Conservation (phyloP, 2,888 invertebrate species). For the Pegoplata infirma region DNA sequence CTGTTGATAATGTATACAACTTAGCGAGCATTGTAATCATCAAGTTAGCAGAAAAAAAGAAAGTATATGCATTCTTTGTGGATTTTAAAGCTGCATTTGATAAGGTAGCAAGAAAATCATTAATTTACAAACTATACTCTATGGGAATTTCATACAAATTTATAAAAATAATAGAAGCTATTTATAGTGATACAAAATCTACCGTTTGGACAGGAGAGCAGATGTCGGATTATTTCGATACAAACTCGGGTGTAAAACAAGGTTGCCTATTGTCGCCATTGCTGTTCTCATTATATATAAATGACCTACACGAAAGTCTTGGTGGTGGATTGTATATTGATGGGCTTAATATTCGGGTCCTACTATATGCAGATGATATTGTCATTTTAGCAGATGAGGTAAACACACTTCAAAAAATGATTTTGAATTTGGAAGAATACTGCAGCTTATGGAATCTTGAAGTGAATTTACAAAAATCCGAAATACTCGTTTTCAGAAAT, state of each 20-base stretch:
- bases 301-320: neutral
- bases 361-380: conserved; percentile 15
- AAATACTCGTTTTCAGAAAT: neutral
- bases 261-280: conserved; percentile 1
- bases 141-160: conserved; percentile 20
- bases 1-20: neutral
- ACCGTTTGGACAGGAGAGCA: neutral
- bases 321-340: neutral
- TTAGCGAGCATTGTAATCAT: neutral
- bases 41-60: neutral
- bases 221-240: neutral
- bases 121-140: conserved; percentile 7
- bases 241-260: neutral
- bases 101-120: no score
- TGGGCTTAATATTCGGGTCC: neutral
- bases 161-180: neutral
- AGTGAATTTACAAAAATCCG: no score
- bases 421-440: neutral
- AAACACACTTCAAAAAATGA: neutral
- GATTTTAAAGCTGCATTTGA: no score
- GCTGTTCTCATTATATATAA: no score
- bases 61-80: neutral
- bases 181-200: conserved; percentile 6
- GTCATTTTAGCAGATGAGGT: neutral
- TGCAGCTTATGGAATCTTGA: no score